Evolutionary conservation across 2,888 invertebrate genomes (phyloP).

Genomic region (Chymomyza amoena): DNA sequence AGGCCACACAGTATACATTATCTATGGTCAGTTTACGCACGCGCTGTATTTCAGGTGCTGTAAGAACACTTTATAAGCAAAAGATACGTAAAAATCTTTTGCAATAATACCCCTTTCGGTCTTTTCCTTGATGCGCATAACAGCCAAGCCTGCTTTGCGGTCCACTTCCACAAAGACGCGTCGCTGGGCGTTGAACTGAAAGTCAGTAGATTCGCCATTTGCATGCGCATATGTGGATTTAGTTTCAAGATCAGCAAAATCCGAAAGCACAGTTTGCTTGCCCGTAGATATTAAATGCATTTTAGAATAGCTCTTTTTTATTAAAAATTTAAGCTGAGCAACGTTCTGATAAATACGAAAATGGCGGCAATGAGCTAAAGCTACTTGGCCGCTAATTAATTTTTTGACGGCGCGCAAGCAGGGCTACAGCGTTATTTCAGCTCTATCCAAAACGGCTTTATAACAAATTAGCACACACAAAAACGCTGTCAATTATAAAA

Average conservation of each 20-base stretch:
- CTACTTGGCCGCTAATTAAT: neutral
- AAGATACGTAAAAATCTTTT: neutral
- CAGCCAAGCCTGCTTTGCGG: conserved; percentile 74
- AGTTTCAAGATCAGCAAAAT: conserved; percentile 73
- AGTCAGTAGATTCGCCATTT: conserved; percentile 73
- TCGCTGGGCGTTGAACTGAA: conserved; percentile 73
- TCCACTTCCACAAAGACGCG: conserved; percentile 75
- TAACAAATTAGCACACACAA: neutral
- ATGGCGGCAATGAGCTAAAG: neutral
- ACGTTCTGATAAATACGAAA: neutral
- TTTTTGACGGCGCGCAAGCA: neutral
- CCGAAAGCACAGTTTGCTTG: conserved; percentile 71
- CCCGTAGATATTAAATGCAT: conserved; percentile 77
- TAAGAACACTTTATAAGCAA: neutral
- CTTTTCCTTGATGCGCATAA: conserved; percentile 74
- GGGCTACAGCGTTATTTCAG: neutral
- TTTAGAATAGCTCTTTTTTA: conserved; percentile 17
- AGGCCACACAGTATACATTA: conserved; percentile 74
- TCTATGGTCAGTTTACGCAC: conserved; percentile 75
- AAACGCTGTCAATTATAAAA: neutral
- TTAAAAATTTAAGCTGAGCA: neutral
- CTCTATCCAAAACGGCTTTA: neutral
- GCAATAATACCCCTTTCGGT: conserved; percentile 51
- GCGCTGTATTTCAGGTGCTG: conserved; percentile 68
- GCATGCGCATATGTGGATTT: conserved; percentile 69